A percentile compares a stretch with the other conserved stretches of the same genome.
These are phyloP conservation scores for Manduca sexta DNA, from an alignment of 1,140 invertebrate species.

Conservation along the genomic window DNA sequence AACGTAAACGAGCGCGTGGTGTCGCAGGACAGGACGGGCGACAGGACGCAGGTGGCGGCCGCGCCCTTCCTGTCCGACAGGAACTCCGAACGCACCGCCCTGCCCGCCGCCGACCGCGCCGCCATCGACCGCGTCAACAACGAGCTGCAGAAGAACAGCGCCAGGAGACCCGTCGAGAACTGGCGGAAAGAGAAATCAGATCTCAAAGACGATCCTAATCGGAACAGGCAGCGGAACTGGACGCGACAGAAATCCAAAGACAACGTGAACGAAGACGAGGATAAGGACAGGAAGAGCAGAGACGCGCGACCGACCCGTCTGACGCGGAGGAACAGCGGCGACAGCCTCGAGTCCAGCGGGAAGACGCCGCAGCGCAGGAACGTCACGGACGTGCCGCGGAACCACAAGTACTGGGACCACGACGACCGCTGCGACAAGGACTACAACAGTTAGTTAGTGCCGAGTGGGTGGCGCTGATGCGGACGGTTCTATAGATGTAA, in stretches of 20 bases:
- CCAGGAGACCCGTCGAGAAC: slow-evolving; percentile 39
- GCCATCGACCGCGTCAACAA: slow-evolving; percentile 43
- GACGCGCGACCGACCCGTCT: slow-evolving; percentile 25
- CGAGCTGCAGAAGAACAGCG: slow-evolving; percentile 44
- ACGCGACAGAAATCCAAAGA: slow-evolving; percentile 45
- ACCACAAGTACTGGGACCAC: slow-evolving; percentile 69
- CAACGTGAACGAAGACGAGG: slow-evolving; percentile 44
- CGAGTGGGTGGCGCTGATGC: no score
- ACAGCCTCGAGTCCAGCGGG: slow-evolving; percentile 8
- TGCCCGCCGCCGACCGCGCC: not conserved
- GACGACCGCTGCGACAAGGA: slow-evolving; percentile 69
- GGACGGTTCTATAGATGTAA: no score
- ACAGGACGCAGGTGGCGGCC: not conserved
- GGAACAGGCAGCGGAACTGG: slow-evolving; percentile 44
- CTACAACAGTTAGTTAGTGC: slow-evolving; percentile 58
- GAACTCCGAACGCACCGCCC: not conserved
- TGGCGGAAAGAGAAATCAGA: slow-evolving; percentile 54
- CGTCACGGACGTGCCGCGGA: slow-evolving; percentile 60
- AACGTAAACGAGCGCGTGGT: slow-evolving; percentile 13
- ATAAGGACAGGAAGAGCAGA: slow-evolving; percentile 26
- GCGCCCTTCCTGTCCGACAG: not conserved
- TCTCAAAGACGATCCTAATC: slow-evolving; percentile 43
- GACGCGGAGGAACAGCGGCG: slow-evolving; percentile 41
- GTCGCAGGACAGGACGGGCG: not conserved
- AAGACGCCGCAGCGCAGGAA: slow-evolving; percentile 56